A percentile compares a stretch with the other conserved stretches of the same genome.
phyloP scores from a whole-genome alignment of 2,888 invertebrate genomes.

The Pseudanteris insignis region DNA sequence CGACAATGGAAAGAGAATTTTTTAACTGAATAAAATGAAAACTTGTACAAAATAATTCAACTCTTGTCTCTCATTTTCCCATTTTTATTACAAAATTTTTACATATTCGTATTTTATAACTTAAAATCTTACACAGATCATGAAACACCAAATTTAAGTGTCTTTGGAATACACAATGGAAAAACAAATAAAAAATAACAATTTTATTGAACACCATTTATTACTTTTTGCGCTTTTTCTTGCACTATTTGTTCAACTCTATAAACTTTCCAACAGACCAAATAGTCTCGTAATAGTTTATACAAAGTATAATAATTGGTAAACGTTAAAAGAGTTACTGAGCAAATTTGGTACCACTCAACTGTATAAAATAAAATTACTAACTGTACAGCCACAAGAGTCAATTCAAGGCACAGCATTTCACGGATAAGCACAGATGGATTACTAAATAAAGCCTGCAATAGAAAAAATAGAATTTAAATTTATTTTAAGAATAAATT shows the following conservation, averaged over 20 bases:
- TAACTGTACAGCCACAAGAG: conserved; percentile 80
- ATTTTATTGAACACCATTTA: conserved; percentile 18
- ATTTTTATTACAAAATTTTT: too few species aligned
- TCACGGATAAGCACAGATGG: conserved; percentile 81
- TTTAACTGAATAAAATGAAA: conserved; percentile 20
- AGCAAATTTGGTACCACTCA: conserved; percentile 92
- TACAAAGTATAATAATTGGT: conserved; percentile 93
- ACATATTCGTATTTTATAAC: too few species aligned
- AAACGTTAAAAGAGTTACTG: conserved; percentile 84
- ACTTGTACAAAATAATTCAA: conserved; percentile 19
- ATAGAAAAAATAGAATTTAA: conserved; percentile 49
- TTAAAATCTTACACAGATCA: too few species aligned
- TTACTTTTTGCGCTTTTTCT: conserved; percentile 67
- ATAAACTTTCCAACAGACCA: conserved; percentile 86
- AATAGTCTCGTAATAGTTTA: conserved; percentile 85
- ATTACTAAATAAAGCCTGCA: conserved; percentile 86
- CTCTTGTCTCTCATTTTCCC: conserved; percentile 4
- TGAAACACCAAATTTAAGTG: too few species aligned
- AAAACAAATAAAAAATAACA: conserved; percentile 1
- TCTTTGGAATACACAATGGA: background rate
- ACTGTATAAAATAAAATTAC: conserved; percentile 80
- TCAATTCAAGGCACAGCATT: conserved; percentile 76
- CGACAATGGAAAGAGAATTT: conserved; percentile 15
- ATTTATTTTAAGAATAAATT: too few species aligned
- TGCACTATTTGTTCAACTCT: conserved; percentile 77